Conservation (phyloP, 2,888 invertebrate genomes). For the Lasioglossum figueresi region DNA sequence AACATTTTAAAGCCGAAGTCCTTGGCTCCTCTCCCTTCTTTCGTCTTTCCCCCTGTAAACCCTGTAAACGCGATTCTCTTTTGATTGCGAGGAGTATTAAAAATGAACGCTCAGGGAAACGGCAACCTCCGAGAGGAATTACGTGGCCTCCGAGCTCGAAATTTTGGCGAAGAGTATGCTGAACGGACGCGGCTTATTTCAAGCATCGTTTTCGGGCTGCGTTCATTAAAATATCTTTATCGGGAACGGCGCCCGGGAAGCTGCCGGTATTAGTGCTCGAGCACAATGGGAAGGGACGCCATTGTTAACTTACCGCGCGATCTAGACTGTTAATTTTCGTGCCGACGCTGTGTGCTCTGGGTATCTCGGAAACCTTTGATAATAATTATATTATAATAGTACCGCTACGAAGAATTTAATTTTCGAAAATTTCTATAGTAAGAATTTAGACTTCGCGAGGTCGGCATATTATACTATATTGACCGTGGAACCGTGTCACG, state of each 20-base stretch:
- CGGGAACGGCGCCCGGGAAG: neutral
- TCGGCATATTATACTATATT: neutral
- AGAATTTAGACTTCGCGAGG: neutral
- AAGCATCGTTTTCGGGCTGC: neutral
- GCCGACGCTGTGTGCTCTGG: neutral
- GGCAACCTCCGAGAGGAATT: neutral
- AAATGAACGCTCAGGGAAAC: neutral
- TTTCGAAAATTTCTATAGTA: neutral
- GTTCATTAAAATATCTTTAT: slow-evolving; percentile 6
- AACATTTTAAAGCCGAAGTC: neutral
- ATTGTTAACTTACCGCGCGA: neutral
- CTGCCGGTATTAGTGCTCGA: neutral
- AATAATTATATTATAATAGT: neutral
- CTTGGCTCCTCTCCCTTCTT: neutral
- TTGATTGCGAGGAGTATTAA: slow-evolving; percentile 17
- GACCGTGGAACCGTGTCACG: neutral
- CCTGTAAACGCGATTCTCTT: neutral
- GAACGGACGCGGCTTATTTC: neutral
- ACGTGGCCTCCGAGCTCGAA: neutral
- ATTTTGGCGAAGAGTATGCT: neutral
- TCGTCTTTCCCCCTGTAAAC: neutral
- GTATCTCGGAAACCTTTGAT: neutral
- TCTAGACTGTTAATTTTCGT: neutral
- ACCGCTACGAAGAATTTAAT: neutral
- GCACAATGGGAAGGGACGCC: neutral